Evolutionary conservation across 2,888 invertebrate genomes (phyloP).

Genomic region (Alviniconcha strummeri): DNA sequence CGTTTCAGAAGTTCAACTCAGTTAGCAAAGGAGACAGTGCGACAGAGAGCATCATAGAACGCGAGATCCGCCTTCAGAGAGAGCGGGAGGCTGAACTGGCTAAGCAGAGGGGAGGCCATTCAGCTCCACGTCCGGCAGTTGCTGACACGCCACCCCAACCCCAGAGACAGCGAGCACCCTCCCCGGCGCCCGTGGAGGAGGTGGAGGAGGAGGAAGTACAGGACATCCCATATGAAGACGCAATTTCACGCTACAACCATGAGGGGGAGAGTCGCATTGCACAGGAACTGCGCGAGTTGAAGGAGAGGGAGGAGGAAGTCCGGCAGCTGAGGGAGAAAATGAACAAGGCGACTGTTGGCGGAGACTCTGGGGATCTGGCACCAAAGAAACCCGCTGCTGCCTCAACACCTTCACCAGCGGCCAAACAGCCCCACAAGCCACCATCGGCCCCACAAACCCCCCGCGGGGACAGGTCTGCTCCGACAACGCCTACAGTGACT

Average conservation of each 20-base stretch:
- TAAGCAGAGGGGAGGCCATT: slow-evolving; percentile 37
- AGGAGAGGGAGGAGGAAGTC: slow-evolving; percentile 76
- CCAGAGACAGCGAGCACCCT: not conserved
- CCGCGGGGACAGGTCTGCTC: slow-evolving; percentile 20
- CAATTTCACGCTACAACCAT: slow-evolving; percentile 57
- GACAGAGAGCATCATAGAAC: slow-evolving; percentile 66
- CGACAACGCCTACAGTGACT: not conserved
- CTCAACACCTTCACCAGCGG: not conserved
- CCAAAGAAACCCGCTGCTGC: slow-evolving; percentile 16
- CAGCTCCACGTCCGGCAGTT: slow-evolving; percentile 30
- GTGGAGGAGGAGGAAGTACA: slow-evolving; percentile 33
- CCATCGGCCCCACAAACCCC: not conserved
- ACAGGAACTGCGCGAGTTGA: slow-evolving; percentile 75
- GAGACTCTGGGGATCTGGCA: slow-evolving; percentile 5
- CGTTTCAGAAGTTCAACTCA: slow-evolving; percentile 16
- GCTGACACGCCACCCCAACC: slow-evolving; percentile 35
- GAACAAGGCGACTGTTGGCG: not conserved
- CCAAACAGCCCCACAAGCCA: not conserved
- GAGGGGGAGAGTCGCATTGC: slow-evolving; percentile 73
- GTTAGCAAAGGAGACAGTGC: slow-evolving; percentile 47
- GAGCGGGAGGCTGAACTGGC: slow-evolving; percentile 63
- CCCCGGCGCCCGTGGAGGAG: slow-evolving; percentile 20
- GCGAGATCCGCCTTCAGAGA: slow-evolving; percentile 66
- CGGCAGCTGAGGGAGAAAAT: slow-evolving; percentile 46
- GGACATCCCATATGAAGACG: slow-evolving; percentile 56